Evolutionary conservation across 1,140 invertebrate genomes (phyloP).

Genomic region (Phenacoccus solenopsis): DNA sequence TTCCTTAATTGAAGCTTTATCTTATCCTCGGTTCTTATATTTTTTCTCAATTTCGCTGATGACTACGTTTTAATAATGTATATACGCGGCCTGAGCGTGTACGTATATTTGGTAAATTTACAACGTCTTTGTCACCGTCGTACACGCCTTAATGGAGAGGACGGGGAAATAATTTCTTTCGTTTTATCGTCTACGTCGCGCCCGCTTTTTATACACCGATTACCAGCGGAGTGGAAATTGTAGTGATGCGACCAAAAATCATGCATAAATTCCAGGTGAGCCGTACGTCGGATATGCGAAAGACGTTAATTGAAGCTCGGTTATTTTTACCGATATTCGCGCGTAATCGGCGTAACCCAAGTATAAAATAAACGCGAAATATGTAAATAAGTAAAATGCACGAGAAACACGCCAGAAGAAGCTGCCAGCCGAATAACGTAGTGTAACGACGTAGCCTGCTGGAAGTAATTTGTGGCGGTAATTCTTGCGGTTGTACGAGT

Average conservation of each 20-base stretch:
- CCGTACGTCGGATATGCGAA: background rate
- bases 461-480: no score
- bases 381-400: no score
- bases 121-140: background rate
- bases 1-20: background rate
- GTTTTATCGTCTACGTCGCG: background rate
- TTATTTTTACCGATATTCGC: no score
- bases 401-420: no score
- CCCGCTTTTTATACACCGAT: no score
- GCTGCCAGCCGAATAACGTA: no score
- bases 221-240: no score
- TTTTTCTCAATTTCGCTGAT: background rate
- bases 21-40: background rate
- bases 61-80: constrained; percentile 3
- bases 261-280: background rate
- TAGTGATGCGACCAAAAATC: no score
- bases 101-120: background rate
- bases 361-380: no score
- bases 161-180: background rate
- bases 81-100: background rate
- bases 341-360: no score
- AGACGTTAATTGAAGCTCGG: background rate
- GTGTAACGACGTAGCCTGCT: no score
- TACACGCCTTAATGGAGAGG: background rate
- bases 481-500: no score